Evolutionary conservation across 2,113 vertebrate species (phyloP).

Genomic region (Petrocephalus zakoni): DNA sequence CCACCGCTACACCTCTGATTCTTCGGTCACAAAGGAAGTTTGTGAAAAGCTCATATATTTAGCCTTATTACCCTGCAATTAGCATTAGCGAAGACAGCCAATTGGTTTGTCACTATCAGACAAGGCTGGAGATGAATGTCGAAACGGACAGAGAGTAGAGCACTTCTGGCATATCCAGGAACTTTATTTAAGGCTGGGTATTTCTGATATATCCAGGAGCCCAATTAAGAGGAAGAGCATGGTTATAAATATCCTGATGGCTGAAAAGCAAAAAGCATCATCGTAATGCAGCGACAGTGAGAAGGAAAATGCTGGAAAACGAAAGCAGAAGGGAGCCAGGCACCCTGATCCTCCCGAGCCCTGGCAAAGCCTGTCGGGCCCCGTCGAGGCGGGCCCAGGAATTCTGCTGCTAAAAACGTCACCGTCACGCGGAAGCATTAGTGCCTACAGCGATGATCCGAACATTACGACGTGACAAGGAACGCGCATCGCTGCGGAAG

Average conservation of each 20-base stretch:
- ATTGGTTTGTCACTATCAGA: neutral
- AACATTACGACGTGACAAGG: neutral
- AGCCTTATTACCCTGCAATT: neutral
- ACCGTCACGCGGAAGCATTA: neutral
- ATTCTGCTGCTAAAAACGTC: neutral
- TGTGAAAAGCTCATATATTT: neutral
- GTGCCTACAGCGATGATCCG: neutral
- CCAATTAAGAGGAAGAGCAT: constrained; percentile 20
- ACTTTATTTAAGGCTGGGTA: constrained; percentile 19
- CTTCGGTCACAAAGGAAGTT: neutral
- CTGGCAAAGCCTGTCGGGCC: neutral
- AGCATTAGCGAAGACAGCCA: neutral
- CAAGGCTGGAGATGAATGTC: neutral
- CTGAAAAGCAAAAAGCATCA: constrained; percentile 33
- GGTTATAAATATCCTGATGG: constrained; percentile 54
- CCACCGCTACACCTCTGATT: neutral
- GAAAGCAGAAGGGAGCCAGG: neutral
- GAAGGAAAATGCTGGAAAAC: neutral
- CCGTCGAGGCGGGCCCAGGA: neutral
- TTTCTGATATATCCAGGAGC: constrained; percentile 13
- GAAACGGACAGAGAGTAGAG: neutral
- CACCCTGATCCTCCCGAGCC: neutral
- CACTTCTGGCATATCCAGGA: constrained; percentile 4
- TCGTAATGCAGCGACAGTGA: neutral
- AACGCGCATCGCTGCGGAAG: neutral